Base-by-base conservation (phyloP, 2,888 invertebrate genomes). In the Melitaea athalia region DNA sequence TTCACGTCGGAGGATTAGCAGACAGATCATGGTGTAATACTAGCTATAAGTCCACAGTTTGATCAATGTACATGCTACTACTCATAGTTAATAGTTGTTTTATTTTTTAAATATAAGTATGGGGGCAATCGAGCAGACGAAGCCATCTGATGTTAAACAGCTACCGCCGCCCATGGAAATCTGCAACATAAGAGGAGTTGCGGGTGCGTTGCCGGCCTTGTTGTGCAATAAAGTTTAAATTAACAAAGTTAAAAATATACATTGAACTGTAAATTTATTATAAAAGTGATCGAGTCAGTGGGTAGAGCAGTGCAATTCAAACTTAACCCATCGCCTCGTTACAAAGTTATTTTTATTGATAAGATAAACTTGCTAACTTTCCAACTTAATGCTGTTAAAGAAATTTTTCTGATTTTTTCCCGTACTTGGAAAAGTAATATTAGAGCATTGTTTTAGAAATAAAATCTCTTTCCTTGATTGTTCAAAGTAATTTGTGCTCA, bases 271-370 rank as follows among this genome's bases (percentile, higher is more conserved):
- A 3, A 3, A 24, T 17, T 17, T 52, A 49, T n/a, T n/a, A n/a
- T n/a, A 49, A 49, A 6, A n/a, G n/a, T 49, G 47, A 6, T 31
- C 6, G 7, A 55, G n/a, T 14, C 53, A 31, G n/a, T 33, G 8
- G n/a, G 31, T 55, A n/a, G 33, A 45, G 31, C 31, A 55, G 14
- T 14, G 6, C 53, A 14, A 33, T 55, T 55, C 12, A 14, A 24
- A 6, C 7, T 24, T 1, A 31, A 24, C 14, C 14, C 53, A 1
- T 55, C 31, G 53, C 33, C 6, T 12, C 50, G 43, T 55, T 33
- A 55, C 61, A 66, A 53, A 62, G 47, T 42, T 33, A 24, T 55
- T 64, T 33, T 55, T 43, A 62, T 55, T 67, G 66, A 61, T 55
- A 49, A 66, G 45, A 49, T 66, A 67, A 67, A 49, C 8, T 62